A percentile compares a stretch with the other conserved stretches of the same genome.
These are phyloP conservation scores for Troides helena DNA, from an alignment of 2,888 invertebrate genomes.

Conservation along the genomic window DNA sequence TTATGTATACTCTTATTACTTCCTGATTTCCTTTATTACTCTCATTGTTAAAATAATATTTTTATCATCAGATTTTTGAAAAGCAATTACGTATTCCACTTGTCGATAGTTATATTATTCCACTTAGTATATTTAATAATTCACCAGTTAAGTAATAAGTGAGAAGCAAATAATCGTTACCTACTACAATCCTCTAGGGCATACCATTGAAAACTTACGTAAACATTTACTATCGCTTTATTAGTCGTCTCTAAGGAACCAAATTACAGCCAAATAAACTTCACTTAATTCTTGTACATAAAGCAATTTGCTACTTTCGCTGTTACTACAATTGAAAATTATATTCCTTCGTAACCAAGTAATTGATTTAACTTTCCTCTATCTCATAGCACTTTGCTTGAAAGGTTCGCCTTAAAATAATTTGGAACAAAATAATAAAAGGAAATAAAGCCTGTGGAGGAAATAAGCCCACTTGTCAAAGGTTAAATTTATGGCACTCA, in stretches of 20 bases:
- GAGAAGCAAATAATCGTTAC: constrained; percentile 2
- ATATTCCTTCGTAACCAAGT: constrained; percentile 41
- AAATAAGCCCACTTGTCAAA: constrained; percentile 29
- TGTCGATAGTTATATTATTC: neutral
- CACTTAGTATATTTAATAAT: neutral
- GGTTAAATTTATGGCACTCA: constrained; percentile 25
- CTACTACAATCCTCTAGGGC: neutral
- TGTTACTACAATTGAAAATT: constrained; percentile 37
- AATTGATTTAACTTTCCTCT: constrained; percentile 61
- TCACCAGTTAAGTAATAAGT: neutral
- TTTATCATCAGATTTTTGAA: too few species aligned
- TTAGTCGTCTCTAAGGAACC: neutral
- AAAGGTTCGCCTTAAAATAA: constrained; percentile 60
- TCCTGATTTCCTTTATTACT: too few species aligned
- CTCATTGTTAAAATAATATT: too few species aligned
- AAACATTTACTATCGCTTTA: constrained; percentile 1
- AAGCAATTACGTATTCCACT: neutral
- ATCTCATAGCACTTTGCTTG: constrained; percentile 52
- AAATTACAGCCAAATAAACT: neutral
- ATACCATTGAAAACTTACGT: constrained; percentile 2
- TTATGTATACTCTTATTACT: too few species aligned
- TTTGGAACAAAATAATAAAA: constrained; percentile 49
- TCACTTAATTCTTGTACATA: constrained; percentile 18
- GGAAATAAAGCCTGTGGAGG: constrained; percentile 30
- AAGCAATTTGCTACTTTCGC: constrained; percentile 35